Conservation (phyloP, 2,113 vertebrate genomes). For the Myocastor coypus region DNA sequence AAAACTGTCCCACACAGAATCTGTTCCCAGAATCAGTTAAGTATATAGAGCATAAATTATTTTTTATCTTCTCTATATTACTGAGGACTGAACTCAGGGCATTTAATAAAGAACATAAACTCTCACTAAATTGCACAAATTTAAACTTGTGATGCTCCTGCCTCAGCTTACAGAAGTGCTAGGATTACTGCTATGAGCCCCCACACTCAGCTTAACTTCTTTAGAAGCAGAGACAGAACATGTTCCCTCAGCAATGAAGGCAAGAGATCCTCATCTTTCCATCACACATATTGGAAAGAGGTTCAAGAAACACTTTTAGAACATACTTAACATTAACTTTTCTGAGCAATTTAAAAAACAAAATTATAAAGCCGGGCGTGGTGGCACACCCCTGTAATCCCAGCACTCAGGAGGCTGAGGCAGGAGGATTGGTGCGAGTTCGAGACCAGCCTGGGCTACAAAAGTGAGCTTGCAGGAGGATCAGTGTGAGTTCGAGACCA, state of each 20-base stretch:
- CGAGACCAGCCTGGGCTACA: too few relatives aligned
- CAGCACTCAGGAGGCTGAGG: too few relatives aligned
- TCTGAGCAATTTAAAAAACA: conserved; percentile 24
- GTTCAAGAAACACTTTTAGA: not conserved
- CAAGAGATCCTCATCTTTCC: not conserved
- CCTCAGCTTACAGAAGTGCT: not conserved
- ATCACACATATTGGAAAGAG: not conserved
- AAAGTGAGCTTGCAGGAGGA: too few relatives aligned
- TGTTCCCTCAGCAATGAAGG: conserved; percentile 1
- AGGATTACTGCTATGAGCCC: not conserved
- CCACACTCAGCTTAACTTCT: not conserved
- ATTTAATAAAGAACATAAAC: not conserved
- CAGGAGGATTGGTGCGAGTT: too few relatives aligned
- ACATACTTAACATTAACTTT: conserved; percentile 47
- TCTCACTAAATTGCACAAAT: not conserved
- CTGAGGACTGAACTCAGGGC: not conserved
- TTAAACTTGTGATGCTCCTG: not conserved
- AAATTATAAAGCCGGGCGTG: too few relatives aligned
- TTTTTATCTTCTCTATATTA: not conserved
- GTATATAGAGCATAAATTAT: not conserved
- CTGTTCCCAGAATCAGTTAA: not conserved
- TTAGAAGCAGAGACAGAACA: conserved; percentile 38
- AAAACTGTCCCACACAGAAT: not conserved
- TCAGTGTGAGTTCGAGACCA: too few relatives aligned
- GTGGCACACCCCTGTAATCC: too few relatives aligned